phyloP scores from a whole-genome alignment of 1,140 invertebrate genomes.

The Brachionus angularis region DNA sequence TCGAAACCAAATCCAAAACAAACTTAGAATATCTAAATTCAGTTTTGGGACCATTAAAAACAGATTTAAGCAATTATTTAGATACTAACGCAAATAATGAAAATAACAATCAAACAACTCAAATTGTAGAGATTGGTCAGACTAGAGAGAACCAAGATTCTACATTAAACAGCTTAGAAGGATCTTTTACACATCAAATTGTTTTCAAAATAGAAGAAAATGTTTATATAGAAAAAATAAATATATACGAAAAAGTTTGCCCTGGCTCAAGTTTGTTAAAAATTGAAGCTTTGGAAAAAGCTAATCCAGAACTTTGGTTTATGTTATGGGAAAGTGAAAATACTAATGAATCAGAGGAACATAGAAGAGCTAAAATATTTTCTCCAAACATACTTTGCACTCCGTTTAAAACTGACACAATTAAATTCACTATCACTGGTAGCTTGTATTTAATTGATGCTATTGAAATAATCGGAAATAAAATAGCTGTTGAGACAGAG shows the following conservation, averaged over 20 bases:
- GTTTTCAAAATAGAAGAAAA: constrained; percentile 34
- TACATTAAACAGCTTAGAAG: not conserved
- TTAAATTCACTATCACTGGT: constrained; percentile 6
- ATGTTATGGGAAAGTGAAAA: not conserved
- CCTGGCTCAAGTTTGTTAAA: constrained; percentile 17
- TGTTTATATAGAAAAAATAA: constrained; percentile 26
- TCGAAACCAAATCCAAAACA: not conserved
- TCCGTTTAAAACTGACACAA: constrained; percentile 20
- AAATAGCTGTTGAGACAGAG: not conserved
- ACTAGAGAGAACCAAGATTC: not conserved
- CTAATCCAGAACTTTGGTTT: constrained; percentile 4
- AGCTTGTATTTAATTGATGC: constrained; percentile 25
- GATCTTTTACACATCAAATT: constrained; percentile 14
- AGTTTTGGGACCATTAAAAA: not conserved
- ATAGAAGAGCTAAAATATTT: not conserved
- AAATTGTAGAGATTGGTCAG: not conserved
- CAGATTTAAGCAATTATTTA: not conserved
- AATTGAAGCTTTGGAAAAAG: constrained; percentile 11
- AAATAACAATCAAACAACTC: not conserved
- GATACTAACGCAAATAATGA: not conserved
- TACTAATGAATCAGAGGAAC: not conserved
- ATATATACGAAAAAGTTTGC: constrained; percentile 27
- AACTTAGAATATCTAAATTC: not conserved
- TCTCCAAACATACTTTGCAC: not conserved
- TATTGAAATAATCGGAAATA: constrained; percentile 39